These are phyloP conservation scores for Crenuchus spilurus DNA, from an alignment of 2,797 vertebrate genomes.

Conservation along the genomic window DNA sequence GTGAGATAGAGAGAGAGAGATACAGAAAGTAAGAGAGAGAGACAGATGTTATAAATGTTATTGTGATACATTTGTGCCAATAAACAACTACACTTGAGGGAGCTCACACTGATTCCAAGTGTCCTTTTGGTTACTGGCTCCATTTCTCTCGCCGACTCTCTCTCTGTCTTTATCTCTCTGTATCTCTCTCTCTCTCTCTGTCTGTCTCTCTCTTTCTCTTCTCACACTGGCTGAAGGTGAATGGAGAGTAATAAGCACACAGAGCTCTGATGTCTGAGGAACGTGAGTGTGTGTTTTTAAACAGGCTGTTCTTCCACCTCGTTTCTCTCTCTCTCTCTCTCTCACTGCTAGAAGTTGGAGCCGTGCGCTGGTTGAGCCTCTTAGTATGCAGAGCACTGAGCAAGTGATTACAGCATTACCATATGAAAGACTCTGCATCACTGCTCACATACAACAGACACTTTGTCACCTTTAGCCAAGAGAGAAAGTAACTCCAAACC, in stretches of 20 bases:
- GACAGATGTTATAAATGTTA: no score
- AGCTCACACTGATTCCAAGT: no score
- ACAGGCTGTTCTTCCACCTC: conserved; percentile 47
- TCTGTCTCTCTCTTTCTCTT: neutral
- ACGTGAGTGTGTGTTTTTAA: conserved; percentile 39
- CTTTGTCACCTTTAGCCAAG: conserved; percentile 79
- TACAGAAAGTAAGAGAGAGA: neutral
- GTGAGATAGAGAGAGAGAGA: neutral
- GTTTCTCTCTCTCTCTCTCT: no score
- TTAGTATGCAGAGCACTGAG: conserved; percentile 82
- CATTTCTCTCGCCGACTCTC: neutral
- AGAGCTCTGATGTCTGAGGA: neutral
- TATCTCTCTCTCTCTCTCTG: neutral
- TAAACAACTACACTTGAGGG: no score
- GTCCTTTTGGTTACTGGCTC: neutral
- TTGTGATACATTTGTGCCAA: no score
- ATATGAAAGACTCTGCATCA: conserved; percentile 83
- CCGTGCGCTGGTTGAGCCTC: conserved; percentile 59
- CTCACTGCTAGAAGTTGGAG: conserved; percentile 48
- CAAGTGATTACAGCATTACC: conserved; percentile 82
- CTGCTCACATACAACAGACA: conserved; percentile 83
- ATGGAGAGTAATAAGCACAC: neutral
- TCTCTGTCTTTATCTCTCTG: neutral
- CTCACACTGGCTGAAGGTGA: neutral
- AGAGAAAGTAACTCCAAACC: no score